Percentiles rank a stretch among this genome's conserved stretches.
Conservation (phyloP, 2,797 vertebrate species). For the Thamnophis elegans region DNA sequence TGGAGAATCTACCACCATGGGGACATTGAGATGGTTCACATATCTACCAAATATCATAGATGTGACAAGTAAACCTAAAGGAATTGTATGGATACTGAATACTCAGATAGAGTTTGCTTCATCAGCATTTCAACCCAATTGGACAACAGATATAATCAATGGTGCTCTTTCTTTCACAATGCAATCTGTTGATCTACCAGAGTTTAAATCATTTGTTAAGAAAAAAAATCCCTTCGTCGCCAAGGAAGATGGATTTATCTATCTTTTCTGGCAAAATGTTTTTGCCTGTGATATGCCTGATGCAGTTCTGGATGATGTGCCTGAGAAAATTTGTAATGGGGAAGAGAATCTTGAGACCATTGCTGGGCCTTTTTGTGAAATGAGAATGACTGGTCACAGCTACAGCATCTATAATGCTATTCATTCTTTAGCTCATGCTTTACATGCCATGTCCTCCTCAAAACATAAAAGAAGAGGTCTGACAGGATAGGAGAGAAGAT, state of each 20-base stretch:
- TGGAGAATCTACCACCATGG: not conserved
- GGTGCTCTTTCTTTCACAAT: not conserved
- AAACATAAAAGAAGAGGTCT: not conserved
- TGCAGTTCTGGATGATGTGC: accelerated
- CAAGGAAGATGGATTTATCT: not conserved
- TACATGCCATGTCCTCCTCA: not conserved
- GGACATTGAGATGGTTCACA: not conserved
- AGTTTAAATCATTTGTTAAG: not conserved
- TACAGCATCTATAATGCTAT: conserved; percentile 9
- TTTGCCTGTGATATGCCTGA: not conserved
- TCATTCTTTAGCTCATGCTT: not conserved
- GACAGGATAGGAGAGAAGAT: not conserved
- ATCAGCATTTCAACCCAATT: not conserved
- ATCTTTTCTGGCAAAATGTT: not conserved
- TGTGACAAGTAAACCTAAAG: not conserved
- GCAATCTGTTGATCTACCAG: not conserved
- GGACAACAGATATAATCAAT: not conserved
- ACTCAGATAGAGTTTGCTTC: not conserved
- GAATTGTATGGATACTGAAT: conserved; percentile 3
- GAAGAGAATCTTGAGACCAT: not conserved
- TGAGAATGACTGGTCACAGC: conserved; percentile 1
- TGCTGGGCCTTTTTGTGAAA: not conserved
- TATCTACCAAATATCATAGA: not conserved
- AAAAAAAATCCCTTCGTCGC: not conserved
- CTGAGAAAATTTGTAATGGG: not conserved